Conservation (phyloP, 2,888 invertebrate genomes). For the Heliconius erato region DNA sequence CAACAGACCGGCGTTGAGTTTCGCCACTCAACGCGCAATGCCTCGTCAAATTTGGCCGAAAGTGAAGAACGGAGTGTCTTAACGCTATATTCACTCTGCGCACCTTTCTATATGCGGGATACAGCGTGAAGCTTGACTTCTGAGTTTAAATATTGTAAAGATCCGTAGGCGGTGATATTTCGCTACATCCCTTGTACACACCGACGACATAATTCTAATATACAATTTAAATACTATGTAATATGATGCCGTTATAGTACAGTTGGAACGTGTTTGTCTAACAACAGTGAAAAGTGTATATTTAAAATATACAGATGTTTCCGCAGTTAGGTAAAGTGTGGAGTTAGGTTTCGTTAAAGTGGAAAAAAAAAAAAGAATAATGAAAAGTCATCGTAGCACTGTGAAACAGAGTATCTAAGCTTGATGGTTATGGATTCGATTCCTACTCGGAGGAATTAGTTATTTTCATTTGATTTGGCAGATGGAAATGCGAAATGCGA, state of each 20-base stretch:
- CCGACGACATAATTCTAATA: background rate
- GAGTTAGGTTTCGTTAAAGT: background rate
- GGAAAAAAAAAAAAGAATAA: background rate
- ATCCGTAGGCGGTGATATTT: background rate
- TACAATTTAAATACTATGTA: constrained; percentile 2
- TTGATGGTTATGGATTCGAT: background rate
- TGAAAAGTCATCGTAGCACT: background rate
- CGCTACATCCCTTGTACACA: background rate
- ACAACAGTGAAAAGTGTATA: background rate
- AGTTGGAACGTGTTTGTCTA: constrained; percentile 19
- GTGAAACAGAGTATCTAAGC: background rate
- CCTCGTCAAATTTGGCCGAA: too few relatives aligned
- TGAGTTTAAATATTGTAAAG: too few relatives aligned
- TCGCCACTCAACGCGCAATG: too few relatives aligned
- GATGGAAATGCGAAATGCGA: too few relatives aligned
- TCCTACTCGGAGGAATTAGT: background rate
- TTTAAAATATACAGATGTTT: constrained; percentile 15
- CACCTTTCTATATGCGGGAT: too few relatives aligned
- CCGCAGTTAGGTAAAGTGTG: background rate
- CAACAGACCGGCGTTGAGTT: too few relatives aligned
- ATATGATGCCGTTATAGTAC: constrained; percentile 12
- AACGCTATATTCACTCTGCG: too few relatives aligned
- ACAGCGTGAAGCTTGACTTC: too few relatives aligned
- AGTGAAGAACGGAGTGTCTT: too few relatives aligned
- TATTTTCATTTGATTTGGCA: too few relatives aligned